A percentile compares a stretch with the other conserved stretches of the same genome.
These are phyloP conservation scores for Indicator indicator DNA, from an alignment of 2,113 vertebrate species.

Conservation along the genomic window DNA sequence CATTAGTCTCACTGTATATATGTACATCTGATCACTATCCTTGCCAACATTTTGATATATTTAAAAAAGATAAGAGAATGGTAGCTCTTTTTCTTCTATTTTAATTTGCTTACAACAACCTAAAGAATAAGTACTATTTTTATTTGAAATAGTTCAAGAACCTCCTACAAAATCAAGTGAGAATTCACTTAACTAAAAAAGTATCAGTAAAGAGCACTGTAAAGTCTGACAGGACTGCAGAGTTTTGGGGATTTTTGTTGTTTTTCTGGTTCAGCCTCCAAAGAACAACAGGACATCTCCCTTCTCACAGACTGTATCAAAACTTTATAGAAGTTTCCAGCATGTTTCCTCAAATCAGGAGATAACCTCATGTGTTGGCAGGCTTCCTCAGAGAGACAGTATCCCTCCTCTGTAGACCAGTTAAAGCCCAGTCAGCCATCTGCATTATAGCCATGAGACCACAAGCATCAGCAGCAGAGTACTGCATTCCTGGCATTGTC, in stretches of 20 bases:
- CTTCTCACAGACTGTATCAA: neutral
- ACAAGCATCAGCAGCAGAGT: neutral
- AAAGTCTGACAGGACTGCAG: neutral
- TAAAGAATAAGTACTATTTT: neutral
- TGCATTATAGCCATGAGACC: neutral
- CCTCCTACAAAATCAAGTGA: neutral
- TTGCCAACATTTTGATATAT: neutral
- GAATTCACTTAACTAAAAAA: neutral
- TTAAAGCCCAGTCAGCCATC: neutral
- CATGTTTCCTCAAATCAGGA: neutral
- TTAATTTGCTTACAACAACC: neutral
- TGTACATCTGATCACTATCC: neutral
- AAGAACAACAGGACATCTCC: neutral
- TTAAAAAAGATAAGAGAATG: neutral
- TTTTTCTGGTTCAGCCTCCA: neutral
- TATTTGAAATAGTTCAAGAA: neutral
- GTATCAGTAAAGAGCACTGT: neutral
- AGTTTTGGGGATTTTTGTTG: neutral
- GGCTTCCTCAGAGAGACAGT: neutral
- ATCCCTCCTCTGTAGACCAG: neutral
- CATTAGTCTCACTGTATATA: neutral
- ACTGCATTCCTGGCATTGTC: neutral
- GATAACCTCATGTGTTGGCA: neutral
- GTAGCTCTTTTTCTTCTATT: neutral
- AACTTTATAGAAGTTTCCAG: neutral